Evolutionary conservation across 2,113 vertebrate genomes (phyloP).

Genomic region (Mirza zaza): DNA sequence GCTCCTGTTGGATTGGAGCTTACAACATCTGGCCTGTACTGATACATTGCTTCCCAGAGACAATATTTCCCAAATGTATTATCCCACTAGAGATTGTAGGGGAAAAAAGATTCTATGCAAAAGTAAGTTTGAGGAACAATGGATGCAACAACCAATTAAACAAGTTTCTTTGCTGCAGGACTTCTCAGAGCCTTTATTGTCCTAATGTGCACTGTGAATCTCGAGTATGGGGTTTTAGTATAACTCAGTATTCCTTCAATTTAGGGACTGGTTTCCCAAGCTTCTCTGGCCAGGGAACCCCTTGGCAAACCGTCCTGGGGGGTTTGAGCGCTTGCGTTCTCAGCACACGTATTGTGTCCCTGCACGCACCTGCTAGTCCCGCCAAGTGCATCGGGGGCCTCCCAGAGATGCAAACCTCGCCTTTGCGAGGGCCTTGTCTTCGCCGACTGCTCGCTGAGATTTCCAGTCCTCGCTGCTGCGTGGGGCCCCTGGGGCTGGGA

Average conservation of each 20-base stretch:
- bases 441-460: neutral
- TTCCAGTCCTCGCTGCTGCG: constrained; percentile 15
- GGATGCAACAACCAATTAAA: neutral
- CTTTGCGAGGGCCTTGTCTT: constrained; percentile 65
- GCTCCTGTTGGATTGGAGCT: neutral
- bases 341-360: fast-evolving
- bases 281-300: neutral
- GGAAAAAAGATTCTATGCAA: neutral
- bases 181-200: neutral
- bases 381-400: fast-evolving
- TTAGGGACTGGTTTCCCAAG: neutral
- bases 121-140: neutral
- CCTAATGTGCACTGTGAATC: neutral
- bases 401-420: neutral
- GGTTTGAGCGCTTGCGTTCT: neutral
- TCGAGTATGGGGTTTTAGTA: neutral
- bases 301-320: neutral
- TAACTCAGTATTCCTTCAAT: neutral
- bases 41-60: neutral
- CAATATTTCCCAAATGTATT: neutral
- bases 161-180: neutral
- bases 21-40: neutral
- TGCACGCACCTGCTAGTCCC: fast-evolving
- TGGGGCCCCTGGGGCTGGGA: constrained; percentile 29
- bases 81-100: neutral